Conservation (phyloP, 1,140 invertebrate species). For the Panonychus citri region DNA sequence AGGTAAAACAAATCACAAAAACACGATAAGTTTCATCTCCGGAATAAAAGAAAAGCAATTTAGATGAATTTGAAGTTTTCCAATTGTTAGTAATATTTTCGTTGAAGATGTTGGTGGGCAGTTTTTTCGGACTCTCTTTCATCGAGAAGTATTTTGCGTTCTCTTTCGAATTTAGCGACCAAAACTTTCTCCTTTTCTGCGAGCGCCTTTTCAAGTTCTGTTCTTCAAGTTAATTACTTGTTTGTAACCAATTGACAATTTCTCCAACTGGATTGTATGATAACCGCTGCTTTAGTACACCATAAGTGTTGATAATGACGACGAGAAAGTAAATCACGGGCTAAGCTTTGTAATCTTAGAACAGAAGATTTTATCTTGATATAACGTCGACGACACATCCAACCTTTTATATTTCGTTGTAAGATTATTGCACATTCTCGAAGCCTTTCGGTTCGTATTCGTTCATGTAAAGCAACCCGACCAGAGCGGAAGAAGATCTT, state of each 20-base stretch:
- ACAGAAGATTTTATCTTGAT: constrained; percentile 26
- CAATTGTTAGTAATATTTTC: constrained; percentile 36
- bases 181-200: constrained; percentile 23
- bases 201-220: constrained; percentile 14
- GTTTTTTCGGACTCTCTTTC: constrained; percentile 54
- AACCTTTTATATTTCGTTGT: constrained; percentile 68
- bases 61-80: too few species aligned
- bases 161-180: constrained; percentile 38
- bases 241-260: constrained; percentile 35
- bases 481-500: constrained; percentile 96
- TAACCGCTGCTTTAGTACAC: constrained; percentile 47
- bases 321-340: constrained; percentile 50
- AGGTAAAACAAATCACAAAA: too few species aligned
- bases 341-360: constrained; percentile 41
- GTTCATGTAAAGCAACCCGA: constrained; percentile 89
- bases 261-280: constrained; percentile 48
- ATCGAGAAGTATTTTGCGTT: constrained; percentile 39
- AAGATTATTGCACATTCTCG: constrained; percentile 66
- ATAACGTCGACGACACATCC: constrained; percentile 48
- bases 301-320: constrained; percentile 30
- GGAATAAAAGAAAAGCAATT: neutral
- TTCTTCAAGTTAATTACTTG: constrained; percentile 36
- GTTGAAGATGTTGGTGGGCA: constrained; percentile 56
- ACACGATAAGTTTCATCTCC: constrained; percentile 5
- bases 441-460: constrained; percentile 60